Percentiles rank a stretch among this genome's conserved stretches.
Evolutionary conservation across 2,888 invertebrate genomes (phyloP).

Genomic region (Cephus pulcher): DNA sequence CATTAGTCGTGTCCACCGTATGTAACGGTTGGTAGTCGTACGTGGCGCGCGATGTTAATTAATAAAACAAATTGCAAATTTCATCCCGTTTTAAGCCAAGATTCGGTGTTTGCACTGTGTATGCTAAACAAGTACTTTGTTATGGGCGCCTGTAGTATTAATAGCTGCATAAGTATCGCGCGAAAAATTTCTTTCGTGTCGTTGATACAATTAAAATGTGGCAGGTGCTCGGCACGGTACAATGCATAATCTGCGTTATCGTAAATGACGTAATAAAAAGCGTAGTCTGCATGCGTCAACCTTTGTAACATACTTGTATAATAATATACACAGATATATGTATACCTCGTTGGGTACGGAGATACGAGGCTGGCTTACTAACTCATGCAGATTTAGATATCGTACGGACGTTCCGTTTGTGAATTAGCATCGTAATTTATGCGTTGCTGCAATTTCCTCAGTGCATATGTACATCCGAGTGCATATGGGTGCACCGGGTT

Average conservation of each 20-base stretch:
- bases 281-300: background rate
- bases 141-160: background rate
- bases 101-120: background rate
- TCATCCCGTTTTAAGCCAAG: background rate
- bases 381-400: constrained; percentile 10
- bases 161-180: background rate
- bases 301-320: constrained; percentile 3
- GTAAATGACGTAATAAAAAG: background rate
- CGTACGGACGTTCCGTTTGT: constrained; percentile 3
- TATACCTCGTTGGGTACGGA: background rate
- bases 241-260: background rate
- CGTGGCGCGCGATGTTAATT: background rate
- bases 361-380: background rate
- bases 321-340: constrained; percentile 8
- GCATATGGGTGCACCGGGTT: background rate
- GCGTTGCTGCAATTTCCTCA: constrained; percentile 40
- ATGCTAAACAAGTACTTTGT: background rate
- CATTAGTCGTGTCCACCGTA: background rate
- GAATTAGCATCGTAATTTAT: constrained; percentile 39
- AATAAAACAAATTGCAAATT: background rate
- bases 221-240: background rate
- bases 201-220: background rate
- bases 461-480: constrained; percentile 25
- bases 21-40: background rate
- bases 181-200: background rate